Evolutionary conservation across 1,140 invertebrate species (phyloP), one percentile per base, ranked within the genome.

Genomic region (Delia radicum): DNA sequence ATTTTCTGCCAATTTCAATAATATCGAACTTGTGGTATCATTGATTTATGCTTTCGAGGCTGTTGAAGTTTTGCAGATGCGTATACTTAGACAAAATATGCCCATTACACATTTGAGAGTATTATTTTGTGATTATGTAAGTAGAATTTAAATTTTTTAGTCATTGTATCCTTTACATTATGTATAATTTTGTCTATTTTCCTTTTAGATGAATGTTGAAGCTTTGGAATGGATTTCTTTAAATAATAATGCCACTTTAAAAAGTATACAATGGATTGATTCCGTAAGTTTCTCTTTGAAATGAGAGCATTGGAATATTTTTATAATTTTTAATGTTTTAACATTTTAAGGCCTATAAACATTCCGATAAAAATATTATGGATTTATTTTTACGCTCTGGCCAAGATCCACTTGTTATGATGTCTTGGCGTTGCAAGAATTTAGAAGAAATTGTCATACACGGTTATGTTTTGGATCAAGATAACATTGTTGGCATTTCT

Each of bases 21-120:
- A 87, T 61, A 91, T 93, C 77, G 88, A 91, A 79, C 86, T 95
- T 26, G 90, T 92, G 74, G 80, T 95, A 12, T 92, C 90, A 65
- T 85, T 94, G n/a, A 89, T 94, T 75, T 92, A 94, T 84, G 93
- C 93, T 13, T 91, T 91, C 76, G 89, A 90, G 78, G 92, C 91
- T 69, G 89, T 93, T 7, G 87, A 88, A 76, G 85, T 89, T 62
- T 82, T 94, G 55, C 88, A 93, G 37, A 80, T 87, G 12, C 87
- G 90, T 74, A 91, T 95, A 78, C 86, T 94, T 3, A 89, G 89
- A 76, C 88, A 89, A 24, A 88, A 90, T 24, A 93, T 95, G 92
- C 93, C 93, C 7, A 84, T 95, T 13, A 90, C 91, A 10, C 91
- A 93, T 82, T 88, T 94, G 55, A 91, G 92, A 80, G 90, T 92